These are phyloP conservation scores for Cephus runcator DNA, from an alignment of 2,888 invertebrate species.

Conservation along the genomic window DNA sequence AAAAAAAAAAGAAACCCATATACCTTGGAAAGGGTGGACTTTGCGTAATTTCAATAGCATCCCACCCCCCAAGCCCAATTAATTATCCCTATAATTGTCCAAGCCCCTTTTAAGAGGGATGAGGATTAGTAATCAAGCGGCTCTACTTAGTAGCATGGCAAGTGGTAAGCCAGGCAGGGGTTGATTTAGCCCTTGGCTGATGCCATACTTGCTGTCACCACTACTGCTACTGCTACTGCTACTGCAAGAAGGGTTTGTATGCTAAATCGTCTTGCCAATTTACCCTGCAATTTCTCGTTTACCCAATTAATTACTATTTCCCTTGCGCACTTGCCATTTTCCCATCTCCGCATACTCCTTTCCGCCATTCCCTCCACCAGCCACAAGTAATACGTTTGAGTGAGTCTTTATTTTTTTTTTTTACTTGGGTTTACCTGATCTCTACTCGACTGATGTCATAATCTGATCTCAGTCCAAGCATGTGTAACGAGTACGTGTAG, in stretches of 20 bases:
- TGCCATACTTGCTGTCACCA: not conserved
- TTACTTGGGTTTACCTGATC: not conserved
- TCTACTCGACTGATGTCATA: not conserved
- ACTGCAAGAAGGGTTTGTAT: conserved; percentile 12
- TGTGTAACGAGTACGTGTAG: not conserved
- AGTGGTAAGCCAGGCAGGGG: not conserved
- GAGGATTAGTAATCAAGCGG: not conserved
- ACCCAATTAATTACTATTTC: conserved; percentile 13
- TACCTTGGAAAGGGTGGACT: too few species aligned
- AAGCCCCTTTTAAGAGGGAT: not conserved
- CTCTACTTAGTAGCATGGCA: not conserved
- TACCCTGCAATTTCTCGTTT: conserved; percentile 18
- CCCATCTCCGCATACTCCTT: not conserved
- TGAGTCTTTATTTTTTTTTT: not conserved
- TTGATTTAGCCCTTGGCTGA: not conserved
- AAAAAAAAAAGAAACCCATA: too few species aligned
- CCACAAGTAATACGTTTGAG: not conserved
- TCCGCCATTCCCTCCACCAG: too few species aligned
- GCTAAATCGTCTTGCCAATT: conserved; percentile 18
- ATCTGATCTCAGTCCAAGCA: not conserved
- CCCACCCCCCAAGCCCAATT: not conserved
- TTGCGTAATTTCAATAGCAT: not conserved
- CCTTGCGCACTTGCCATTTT: not conserved
- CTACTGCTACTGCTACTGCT: not conserved
- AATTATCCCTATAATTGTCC: not conserved